Evolutionary conservation across 1,140 invertebrate species (phyloP).

Genomic region (Melanaphis sacchari): DNA sequence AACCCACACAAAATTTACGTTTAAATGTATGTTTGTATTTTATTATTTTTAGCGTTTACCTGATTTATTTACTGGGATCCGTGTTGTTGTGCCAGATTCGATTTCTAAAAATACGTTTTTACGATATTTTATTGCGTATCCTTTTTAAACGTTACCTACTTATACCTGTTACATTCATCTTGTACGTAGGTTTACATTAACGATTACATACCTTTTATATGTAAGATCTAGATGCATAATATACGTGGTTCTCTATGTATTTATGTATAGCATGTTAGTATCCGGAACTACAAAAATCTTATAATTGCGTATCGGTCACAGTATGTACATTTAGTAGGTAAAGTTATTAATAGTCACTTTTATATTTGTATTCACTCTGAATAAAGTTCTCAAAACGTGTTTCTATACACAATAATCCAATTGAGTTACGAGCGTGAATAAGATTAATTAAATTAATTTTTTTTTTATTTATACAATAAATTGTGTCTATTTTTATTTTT

Average conservation of each 20-base stretch:
- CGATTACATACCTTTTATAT: not conserved
- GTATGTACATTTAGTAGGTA: not conserved
- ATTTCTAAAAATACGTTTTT: constrained; percentile 56
- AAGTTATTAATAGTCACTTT: not conserved
- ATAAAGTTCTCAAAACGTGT: not conserved
- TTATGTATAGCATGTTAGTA: not conserved
- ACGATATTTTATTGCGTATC: constrained; percentile 62
- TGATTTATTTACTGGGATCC: constrained; percentile 61
- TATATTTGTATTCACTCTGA: not conserved
- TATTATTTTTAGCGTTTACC: constrained; percentile 61
- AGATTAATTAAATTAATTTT: not conserved
- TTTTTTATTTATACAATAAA: not conserved
- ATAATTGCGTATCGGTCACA: not conserved
- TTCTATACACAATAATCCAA: not conserved
- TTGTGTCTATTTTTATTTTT: not conserved
- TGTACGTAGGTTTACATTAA: not conserved
- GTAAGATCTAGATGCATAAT: not conserved
- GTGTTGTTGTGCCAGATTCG: constrained; percentile 58
- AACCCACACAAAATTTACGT: not conserved
- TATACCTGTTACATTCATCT: constrained; percentile 9
- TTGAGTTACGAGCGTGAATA: not conserved
- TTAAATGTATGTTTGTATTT: not conserved
- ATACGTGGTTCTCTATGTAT: not conserved
- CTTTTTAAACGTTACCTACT: constrained; percentile 59
- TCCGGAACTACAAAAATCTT: constrained; percentile 6